phyloP scores from a whole-genome alignment of 2,888 invertebrate genomes.

The Syrista parreyssii region DNA sequence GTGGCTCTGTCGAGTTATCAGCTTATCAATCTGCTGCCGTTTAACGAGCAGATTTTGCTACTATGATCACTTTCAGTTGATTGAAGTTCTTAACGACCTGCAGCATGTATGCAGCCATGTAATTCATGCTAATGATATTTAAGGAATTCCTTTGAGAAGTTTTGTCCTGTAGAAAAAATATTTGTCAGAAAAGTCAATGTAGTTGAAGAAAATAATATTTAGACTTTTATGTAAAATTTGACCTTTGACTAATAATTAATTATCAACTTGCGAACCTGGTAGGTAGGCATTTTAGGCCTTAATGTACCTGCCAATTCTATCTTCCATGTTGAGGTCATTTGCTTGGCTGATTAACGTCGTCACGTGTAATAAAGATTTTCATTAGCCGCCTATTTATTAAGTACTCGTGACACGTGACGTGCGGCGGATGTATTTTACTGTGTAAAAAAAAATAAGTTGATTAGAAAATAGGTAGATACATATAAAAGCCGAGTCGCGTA shows the following conservation, averaged over 20 bases:
- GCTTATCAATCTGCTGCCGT: background rate
- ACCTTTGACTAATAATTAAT: background rate
- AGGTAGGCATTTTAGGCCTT: background rate
- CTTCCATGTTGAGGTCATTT: background rate
- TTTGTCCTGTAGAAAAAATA: background rate
- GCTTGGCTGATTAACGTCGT: constrained; percentile 19
- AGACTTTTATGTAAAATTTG: background rate
- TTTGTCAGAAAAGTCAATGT: background rate
- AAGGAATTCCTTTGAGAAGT: background rate
- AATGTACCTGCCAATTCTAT: background rate
- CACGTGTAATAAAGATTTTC: constrained; percentile 47
- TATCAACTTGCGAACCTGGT: background rate
- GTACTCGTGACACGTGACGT: constrained; percentile 39
- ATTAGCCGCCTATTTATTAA: constrained; percentile 48
- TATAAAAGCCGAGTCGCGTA: background rate
- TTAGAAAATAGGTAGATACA: background rate
- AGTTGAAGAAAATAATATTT: background rate
- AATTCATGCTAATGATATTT: background rate
- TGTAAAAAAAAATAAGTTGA: background rate
- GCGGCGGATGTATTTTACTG: constrained; percentile 1
- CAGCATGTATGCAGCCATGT: background rate
- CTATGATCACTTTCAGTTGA: background rate
- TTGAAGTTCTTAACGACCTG: background rate
- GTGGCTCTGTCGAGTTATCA: background rate
- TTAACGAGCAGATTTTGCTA: background rate